phyloP scores from a whole-genome alignment of 2,797 vertebrate species.

The Schizopygopsis malacanthus region DNA sequence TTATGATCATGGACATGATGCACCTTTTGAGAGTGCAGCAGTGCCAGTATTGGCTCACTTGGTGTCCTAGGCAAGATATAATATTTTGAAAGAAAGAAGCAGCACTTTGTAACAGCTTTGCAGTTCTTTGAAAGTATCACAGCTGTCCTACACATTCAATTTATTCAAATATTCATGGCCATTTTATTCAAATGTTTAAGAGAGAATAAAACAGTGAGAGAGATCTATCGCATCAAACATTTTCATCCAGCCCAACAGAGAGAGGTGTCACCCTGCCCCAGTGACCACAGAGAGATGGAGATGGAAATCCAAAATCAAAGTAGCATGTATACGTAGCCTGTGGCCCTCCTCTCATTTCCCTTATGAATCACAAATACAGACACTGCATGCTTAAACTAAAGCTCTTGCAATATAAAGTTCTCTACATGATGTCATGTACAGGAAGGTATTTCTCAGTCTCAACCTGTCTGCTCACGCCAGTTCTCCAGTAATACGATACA shows the following conservation, averaged over 20 bases:
- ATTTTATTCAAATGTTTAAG: slow-evolving; percentile 39
- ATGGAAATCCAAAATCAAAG: slow-evolving; percentile 36
- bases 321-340: slow-evolving; percentile 43
- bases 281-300: slow-evolving; percentile 6
- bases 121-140: slow-evolving; percentile 15
- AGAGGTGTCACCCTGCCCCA: slow-evolving; percentile 27
- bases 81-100: slow-evolving; percentile 8
- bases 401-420: slow-evolving; percentile 41
- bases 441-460: slow-evolving; percentile 81
- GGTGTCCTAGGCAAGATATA: neutral
- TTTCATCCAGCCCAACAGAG: slow-evolving; percentile 17
- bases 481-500: slow-evolving; percentile 78
- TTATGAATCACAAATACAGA: slow-evolving; percentile 35
- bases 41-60: neutral
- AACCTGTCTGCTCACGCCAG: slow-evolving; percentile 81
- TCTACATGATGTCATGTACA: slow-evolving; percentile 77
- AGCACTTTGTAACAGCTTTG: slow-evolving; percentile 17
- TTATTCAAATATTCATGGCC: slow-evolving; percentile 38
- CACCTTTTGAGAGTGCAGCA: neutral
- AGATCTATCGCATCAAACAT: slow-evolving; percentile 18
- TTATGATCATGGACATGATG: slow-evolving; percentile 1
- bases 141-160: slow-evolving; percentile 9
- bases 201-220: slow-evolving; percentile 1
- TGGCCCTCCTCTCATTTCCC: slow-evolving; percentile 35
- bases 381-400: slow-evolving; percentile 42